Evolutionary conservation across 1,140 invertebrate genomes (phyloP).

Genomic region (Metaphire vulgaris): DNA sequence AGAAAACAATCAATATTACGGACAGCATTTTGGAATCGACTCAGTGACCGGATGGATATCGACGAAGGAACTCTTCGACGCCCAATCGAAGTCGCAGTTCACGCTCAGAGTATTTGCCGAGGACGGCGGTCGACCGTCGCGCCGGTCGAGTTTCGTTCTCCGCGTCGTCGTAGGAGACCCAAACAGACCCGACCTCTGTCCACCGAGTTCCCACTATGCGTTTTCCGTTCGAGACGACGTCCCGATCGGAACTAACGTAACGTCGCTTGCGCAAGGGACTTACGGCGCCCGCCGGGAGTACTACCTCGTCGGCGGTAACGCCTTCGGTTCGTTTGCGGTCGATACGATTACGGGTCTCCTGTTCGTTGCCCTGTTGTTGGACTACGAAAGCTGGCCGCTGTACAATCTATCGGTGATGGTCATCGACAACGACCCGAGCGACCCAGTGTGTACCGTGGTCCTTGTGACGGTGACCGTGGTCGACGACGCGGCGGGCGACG

Average conservation of each 20-base stretch:
- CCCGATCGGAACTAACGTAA: slow-evolving; percentile 81
- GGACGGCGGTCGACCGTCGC: slow-evolving; percentile 73
- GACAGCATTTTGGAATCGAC: slow-evolving; percentile 73
- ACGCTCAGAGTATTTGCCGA: slow-evolving; percentile 74
- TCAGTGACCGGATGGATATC: slow-evolving; percentile 71
- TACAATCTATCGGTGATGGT: slow-evolving; percentile 44
- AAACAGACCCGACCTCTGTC: slow-evolving; percentile 45
- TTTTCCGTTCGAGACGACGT: slow-evolving; percentile 87
- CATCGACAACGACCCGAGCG: slow-evolving; percentile 40
- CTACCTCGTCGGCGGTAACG: slow-evolving; percentile 97
- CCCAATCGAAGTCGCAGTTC: slow-evolving; percentile 81
- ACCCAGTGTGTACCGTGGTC: slow-evolving; percentile 51
- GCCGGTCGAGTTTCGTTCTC: slow-evolving; percentile 57
- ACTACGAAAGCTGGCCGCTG: slow-evolving; percentile 76
- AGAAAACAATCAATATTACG: slow-evolving; percentile 69
- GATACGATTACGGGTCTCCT: slow-evolving; percentile 96
- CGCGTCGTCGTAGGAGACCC: slow-evolving; percentile 43
- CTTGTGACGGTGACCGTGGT: slow-evolving; percentile 81
- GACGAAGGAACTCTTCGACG: slow-evolving; percentile 78
- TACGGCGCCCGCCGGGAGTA: slow-evolving; percentile 57
- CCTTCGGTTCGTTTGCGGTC: slow-evolving; percentile 92
- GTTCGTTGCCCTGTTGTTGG: slow-evolving; percentile 86
- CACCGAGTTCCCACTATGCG: slow-evolving; percentile 57
- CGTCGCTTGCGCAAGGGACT: slow-evolving; percentile 68
- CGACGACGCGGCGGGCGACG: no score